Percentiles rank a stretch among this genome's conserved stretches.
Evolutionary conservation across 2,888 invertebrate genomes (phyloP).

Genomic region (Hemaris fuciformis): DNA sequence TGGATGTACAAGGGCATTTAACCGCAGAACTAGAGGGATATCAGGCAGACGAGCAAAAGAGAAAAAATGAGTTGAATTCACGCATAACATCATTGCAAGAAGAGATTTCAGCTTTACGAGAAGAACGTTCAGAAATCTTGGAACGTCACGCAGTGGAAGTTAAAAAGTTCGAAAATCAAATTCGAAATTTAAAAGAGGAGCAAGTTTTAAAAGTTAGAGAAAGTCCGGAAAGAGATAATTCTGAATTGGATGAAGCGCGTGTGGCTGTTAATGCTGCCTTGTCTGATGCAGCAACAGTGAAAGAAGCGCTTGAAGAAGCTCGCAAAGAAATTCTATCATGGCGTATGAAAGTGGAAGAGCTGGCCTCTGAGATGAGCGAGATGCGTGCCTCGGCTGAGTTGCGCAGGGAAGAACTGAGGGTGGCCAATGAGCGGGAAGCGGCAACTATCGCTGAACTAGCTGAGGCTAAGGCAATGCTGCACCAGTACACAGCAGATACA

Average conservation of each 20-base stretch:
- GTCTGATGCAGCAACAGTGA: slow-evolving; percentile 53
- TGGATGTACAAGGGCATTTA: slow-evolving; percentile 71
- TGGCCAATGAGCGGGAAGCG: slow-evolving; percentile 62
- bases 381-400: slow-evolving; percentile 60
- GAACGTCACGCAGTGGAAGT: slow-evolving; percentile 59
- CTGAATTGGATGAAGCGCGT: slow-evolving; percentile 63
- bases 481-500: slow-evolving; percentile 53
- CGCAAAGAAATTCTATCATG: slow-evolving; percentile 54
- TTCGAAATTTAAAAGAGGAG: slow-evolving; percentile 61
- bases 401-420: slow-evolving; percentile 58
- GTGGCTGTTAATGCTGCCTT: slow-evolving; percentile 47
- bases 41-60: slow-evolving; percentile 61
- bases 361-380: slow-evolving; percentile 57
- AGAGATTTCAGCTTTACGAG: slow-evolving; percentile 58
- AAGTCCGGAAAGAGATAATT: slow-evolving; percentile 59
- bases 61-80: slow-evolving; percentile 51
- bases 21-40: slow-evolving; percentile 65
- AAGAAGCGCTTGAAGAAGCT: slow-evolving; percentile 56
- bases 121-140: slow-evolving; percentile 53
- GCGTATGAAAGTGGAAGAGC: slow-evolving; percentile 61
- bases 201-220: slow-evolving; percentile 45
- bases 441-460: slow-evolving; percentile 62
- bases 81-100: slow-evolving; percentile 61
- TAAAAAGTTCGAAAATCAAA: slow-evolving; percentile 55
- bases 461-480: slow-evolving; percentile 63